Conservation (phyloP, 2,113 vertebrate species). For the Oryzias curvinotus region DNA sequence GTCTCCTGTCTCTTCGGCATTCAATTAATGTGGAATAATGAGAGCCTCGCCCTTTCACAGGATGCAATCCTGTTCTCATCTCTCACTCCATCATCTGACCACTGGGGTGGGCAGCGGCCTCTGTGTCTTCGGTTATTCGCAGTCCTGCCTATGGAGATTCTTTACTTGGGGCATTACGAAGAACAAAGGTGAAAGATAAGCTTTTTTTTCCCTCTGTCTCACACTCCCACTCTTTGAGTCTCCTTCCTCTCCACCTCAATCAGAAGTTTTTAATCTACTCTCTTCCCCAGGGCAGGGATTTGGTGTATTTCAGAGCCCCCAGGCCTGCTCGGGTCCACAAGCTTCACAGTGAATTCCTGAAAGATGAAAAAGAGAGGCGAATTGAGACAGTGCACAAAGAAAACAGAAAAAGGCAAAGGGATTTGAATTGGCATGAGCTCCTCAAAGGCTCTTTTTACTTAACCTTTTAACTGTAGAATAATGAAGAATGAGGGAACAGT, state of each 20-base stretch:
- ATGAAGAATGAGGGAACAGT: conserved; percentile 37
- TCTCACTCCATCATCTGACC: conserved; percentile 63
- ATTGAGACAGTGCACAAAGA: conserved; percentile 53
- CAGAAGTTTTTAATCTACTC: conserved; percentile 68
- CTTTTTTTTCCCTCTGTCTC: conserved; percentile 42
- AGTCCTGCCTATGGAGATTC: conserved; percentile 49
- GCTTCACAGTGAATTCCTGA: conserved; percentile 66
- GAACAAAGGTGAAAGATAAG: conserved; percentile 69
- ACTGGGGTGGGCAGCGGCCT: conserved; percentile 47
- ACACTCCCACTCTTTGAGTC: conserved; percentile 33
- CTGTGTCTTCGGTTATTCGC: conserved; percentile 49
- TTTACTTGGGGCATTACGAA: conserved; percentile 57
- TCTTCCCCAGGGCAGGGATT: conserved; percentile 59
- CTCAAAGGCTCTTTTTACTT: conserved; percentile 29
- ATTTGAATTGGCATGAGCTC: conserved; percentile 55
- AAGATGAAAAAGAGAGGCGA: conserved; percentile 70
- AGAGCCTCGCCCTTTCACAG: conserved; percentile 48
- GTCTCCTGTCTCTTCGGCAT: conserved; percentile 55
- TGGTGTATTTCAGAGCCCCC: conserved; percentile 64
- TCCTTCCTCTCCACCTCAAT: conserved; percentile 63
- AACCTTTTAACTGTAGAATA: conserved; percentile 46
- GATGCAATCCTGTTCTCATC: conserved; percentile 43
- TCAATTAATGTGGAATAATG: conserved; percentile 61
- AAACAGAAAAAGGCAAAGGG: conserved; percentile 40
- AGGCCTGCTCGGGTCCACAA: conserved; percentile 62